Evolutionary conservation across 2,113 vertebrate genomes (phyloP).

Genomic region (Pygathrix nemaeus): DNA sequence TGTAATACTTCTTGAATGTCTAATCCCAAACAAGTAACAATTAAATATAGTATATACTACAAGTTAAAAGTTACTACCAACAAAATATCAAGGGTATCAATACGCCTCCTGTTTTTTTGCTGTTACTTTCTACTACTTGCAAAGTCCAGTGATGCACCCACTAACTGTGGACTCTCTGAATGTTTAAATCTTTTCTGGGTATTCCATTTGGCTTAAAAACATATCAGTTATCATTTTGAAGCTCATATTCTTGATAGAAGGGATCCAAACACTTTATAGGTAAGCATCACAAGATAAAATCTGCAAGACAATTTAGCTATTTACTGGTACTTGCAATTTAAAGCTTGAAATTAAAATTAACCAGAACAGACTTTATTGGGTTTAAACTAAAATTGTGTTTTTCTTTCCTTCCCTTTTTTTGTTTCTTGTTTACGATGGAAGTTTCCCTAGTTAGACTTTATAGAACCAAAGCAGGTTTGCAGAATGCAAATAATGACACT

Average conservation of each 20-base stretch:
- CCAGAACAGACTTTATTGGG: not conserved
- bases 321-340: slow-evolving; percentile 38
- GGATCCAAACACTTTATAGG: not conserved
- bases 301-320: slow-evolving; percentile 49
- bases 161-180: not conserved
- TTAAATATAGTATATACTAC: not conserved
- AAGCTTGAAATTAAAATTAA: slow-evolving; percentile 61
- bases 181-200: not conserved
- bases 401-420: not conserved
- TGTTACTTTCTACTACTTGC: not conserved
- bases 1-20: not conserved
- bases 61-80: not conserved
- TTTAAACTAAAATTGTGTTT: slow-evolving; percentile 51
- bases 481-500: slow-evolving; percentile 44
- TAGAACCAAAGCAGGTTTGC: not conserved
- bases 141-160: not conserved
- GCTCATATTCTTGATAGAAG: slow-evolving; percentile 17
- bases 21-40: not conserved
- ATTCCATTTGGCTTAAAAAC: not conserved
- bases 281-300: slow-evolving; percentile 52
- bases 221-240: not conserved
- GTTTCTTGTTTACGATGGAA: slow-evolving; percentile 41
- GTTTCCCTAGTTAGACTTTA: slow-evolving; percentile 19
- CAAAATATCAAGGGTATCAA: not conserved
- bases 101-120: not conserved